phyloP scores from a whole-genome alignment of 2,113 vertebrate genomes.

The Ciconia boyciana region DNA sequence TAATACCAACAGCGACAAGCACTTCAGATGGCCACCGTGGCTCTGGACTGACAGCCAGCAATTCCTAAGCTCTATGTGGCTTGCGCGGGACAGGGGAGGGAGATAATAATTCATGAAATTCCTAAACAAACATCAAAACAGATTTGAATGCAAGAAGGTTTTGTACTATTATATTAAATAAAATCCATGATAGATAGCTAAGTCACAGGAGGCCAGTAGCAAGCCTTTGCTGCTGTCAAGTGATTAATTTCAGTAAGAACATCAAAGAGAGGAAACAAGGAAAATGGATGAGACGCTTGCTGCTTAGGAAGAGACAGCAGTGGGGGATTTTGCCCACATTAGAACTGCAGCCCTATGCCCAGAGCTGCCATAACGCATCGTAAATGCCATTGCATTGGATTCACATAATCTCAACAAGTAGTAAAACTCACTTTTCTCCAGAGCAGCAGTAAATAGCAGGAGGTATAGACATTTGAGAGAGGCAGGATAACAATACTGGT shows the following conservation, averaged over 20 bases:
- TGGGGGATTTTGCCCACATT: not conserved
- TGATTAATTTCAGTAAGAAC: constrained; percentile 25
- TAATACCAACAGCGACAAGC: not conserved
- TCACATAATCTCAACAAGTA: not conserved
- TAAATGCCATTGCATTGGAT: not conserved
- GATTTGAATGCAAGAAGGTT: not conserved
- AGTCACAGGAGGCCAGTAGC: not conserved
- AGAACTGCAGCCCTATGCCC: not conserved
- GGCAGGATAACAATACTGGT: not conserved
- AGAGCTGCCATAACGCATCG: not conserved
- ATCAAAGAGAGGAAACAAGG: not conserved
- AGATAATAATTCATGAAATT: not conserved
- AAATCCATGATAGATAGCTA: not conserved
- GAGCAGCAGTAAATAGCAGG: not conserved
- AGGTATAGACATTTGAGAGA: not conserved
- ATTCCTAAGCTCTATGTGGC: rapidly evolving
- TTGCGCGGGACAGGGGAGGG: rapidly evolving
- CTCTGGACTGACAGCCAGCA: not conserved
- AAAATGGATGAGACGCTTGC: not conserved
- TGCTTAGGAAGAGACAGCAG: not conserved
- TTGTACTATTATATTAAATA: not conserved
- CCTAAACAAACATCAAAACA: not conserved
- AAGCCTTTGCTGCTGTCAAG: not conserved
- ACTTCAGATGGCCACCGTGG: not conserved
- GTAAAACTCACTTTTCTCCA: not conserved